These are phyloP conservation scores for Apis laboriosa DNA, from an alignment of 1,140 invertebrate species.

Conservation along the genomic window DNA sequence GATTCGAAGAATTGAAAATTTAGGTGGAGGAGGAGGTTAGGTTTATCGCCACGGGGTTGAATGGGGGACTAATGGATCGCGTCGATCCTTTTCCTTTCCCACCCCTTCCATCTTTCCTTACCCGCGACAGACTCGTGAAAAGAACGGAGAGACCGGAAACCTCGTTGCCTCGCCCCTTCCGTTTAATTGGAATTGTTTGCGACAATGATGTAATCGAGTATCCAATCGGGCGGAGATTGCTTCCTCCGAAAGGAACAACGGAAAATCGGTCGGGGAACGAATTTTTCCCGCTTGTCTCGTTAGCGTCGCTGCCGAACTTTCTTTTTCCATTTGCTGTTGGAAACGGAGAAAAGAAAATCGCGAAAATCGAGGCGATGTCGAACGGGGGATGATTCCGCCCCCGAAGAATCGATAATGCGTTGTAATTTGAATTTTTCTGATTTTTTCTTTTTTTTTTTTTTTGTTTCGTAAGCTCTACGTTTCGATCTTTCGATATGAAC, in stretches of 20 bases:
- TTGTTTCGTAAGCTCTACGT: too few species aligned
- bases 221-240: constrained; percentile 31
- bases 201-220: constrained; percentile 49
- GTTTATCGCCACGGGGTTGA: background rate
- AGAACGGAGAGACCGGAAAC: constrained; percentile 6
- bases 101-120: background rate
- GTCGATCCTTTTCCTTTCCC: background rate
- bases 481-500: too few species aligned
- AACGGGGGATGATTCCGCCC: too few species aligned
- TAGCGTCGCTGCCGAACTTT: background rate
- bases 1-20: constrained; percentile 25
- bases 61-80: constrained; percentile 35
- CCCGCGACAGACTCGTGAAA: constrained; percentile 3
- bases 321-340: background rate
- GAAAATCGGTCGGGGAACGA: constrained; percentile 4
- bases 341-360: too few species aligned
- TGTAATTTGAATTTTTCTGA: too few species aligned
- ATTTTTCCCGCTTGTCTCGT: constrained; percentile 39
- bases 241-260: background rate
- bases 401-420: too few species aligned
- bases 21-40: background rate
- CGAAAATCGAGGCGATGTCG: background rate
- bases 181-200: constrained; percentile 45
- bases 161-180: constrained; percentile 19
- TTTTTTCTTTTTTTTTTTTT: too few species aligned